Evolutionary conservation across 92 coral and sea anemone genomes (phyloP), one percentile per base, ranked within the genome.

Genomic region (Palythoa caribaeorum): DNA sequence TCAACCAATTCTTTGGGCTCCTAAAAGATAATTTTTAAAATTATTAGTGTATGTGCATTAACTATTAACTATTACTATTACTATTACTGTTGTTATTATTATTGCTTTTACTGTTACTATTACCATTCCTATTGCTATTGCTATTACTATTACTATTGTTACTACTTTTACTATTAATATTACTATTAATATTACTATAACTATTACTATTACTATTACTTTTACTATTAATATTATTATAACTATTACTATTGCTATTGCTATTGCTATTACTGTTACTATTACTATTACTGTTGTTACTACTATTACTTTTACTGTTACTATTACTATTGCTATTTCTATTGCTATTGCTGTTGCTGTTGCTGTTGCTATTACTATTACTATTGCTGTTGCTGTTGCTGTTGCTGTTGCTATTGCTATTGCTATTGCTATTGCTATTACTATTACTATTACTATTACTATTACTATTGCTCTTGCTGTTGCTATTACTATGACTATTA

Each of bases 1-100:
- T 96, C 98, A 19, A 96, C 98, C 14, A 92, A 84, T 80, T 91
- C 92, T 83, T 89, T 89, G 15, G 84, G 90, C 74, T 92, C 96
- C 90, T 83, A 60, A 17, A 20, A 52, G 9, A 16, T 50, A 84
- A 19, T 28, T 21, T 17, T 5, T 16, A n/a, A 9, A n/a, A 40
- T 12, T 38, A 12, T 9, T 38, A 75, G 16, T n/a, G 28, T 3
- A 10, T 59, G 65, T 4, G 63, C n/a, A 59, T 21, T 11, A 17
- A n/a, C 11, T 3, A 17, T 3, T 11, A 65, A 70, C 13, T 35
- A 6, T 55, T 55, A 55, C 63, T 9, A 55, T 16, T 55, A 55
- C 63, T 9, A 5, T 55, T 4, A 44, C 63, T 9, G 1, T 16
- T 5, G 9, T 2, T 8, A 57, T 4, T 4, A 57, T 1, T 11